Evolutionary conservation across 2,888 invertebrate species (phyloP).

Genomic region (Helleia helle): DNA sequence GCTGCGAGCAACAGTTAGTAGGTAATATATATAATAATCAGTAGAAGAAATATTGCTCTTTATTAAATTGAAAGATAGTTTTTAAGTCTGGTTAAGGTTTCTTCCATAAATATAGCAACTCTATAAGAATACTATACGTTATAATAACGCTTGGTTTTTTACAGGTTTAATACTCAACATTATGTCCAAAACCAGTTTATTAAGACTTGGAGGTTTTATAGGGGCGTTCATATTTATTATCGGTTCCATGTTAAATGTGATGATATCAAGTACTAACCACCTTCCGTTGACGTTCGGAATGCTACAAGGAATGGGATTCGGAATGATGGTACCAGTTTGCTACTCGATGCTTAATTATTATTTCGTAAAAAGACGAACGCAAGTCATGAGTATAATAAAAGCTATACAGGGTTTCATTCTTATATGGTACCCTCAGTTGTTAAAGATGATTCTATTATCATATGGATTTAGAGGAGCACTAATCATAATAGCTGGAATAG

Average conservation of each 20-base stretch:
- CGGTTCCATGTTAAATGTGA: slow-evolving; percentile 68
- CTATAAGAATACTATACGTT: no score
- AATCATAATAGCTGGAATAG: slow-evolving; percentile 72
- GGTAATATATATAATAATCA: no score
- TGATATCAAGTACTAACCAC: slow-evolving; percentile 69
- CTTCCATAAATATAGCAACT: no score
- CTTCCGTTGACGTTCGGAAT: slow-evolving; percentile 72
- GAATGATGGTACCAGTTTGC: slow-evolving; percentile 76
- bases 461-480: slow-evolving; percentile 79
- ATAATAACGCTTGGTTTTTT: no score
- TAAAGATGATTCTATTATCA: slow-evolving; percentile 56
- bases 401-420: slow-evolving; percentile 71
- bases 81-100: no score
- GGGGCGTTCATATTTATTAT: slow-evolving; percentile 66
- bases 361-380: slow-evolving; percentile 73
- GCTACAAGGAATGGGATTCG: slow-evolving; percentile 76
- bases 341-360: slow-evolving; percentile 77
- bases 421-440: slow-evolving; percentile 74
- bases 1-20: no score
- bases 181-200: slow-evolving; percentile 64
- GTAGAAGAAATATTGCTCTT: no score
- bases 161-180: slow-evolving; percentile 75
- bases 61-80: no score
- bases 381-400: slow-evolving; percentile 77
- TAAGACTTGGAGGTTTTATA: slow-evolving; percentile 69